These are phyloP conservation scores for Tanytarsus gracilentus DNA, from an alignment of 2,888 invertebrate genomes.

Conservation along the genomic window DNA sequence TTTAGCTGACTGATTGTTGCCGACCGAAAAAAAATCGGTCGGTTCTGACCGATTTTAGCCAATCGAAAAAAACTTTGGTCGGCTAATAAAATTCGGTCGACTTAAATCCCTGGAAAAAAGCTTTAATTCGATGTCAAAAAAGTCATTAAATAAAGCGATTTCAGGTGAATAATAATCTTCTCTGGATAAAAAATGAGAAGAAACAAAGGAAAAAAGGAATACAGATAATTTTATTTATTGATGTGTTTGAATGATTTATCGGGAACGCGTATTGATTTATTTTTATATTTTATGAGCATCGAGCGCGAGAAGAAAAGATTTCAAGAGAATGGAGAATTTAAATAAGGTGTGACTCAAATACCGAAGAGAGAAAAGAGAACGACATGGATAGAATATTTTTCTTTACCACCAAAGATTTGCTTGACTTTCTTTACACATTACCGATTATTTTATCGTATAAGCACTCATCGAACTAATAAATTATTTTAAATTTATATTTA, in stretches of 20 bases:
- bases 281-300: slow-evolving; percentile 14
- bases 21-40: too few relatives aligned
- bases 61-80: too few relatives aligned
- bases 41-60: too few relatives aligned
- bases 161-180: too few relatives aligned
- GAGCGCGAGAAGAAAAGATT: background rate
- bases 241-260: slow-evolving; percentile 27
- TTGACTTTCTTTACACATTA: slow-evolving; percentile 8
- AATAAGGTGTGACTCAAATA: slow-evolving; percentile 14
- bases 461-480: slow-evolving; percentile 27
- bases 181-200: background rate
- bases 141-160: background rate
- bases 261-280: slow-evolving; percentile 28
- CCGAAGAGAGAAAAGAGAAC: slow-evolving; percentile 1
- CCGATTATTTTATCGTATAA: slow-evolving; percentile 14
- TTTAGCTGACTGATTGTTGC: too few relatives aligned
- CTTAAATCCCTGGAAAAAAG: too few relatives aligned
- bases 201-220: slow-evolving; percentile 2
- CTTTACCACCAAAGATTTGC: background rate
- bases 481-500: slow-evolving; percentile 7
- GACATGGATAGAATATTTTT: slow-evolving; percentile 6
- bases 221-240: slow-evolving; percentile 29
- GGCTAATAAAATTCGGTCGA: too few relatives aligned
- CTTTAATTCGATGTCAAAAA: background rate
- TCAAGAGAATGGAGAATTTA: background rate